Evolutionary conservation across 2,888 invertebrate species (phyloP).

Genomic region (Parnassius orleans): DNA sequence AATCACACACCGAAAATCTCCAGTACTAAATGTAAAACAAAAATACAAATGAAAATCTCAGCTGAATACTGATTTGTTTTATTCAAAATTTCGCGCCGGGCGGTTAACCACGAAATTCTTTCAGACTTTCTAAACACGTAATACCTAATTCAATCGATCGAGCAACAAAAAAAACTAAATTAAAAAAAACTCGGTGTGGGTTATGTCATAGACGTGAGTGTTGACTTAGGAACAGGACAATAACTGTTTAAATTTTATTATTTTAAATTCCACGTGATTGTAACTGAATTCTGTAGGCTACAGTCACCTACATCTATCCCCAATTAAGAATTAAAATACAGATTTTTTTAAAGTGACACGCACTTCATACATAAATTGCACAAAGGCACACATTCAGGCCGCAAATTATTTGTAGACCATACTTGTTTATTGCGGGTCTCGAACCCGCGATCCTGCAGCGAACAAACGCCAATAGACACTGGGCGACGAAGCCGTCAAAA

Average conservation of each 20-base stretch:
- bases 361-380: too few species aligned
- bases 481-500: too few species aligned
- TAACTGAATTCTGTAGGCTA: too few species aligned
- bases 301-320: too few species aligned
- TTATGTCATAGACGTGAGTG: slow-evolving; percentile 8
- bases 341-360: too few species aligned
- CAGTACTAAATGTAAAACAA: not conserved
- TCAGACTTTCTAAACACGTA: slow-evolving; percentile 21
- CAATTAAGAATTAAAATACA: too few species aligned
- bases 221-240: slow-evolving; percentile 3
- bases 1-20: too few species aligned
- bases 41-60: not conserved
- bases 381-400: too few species aligned
- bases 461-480: too few species aligned
- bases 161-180: slow-evolving; percentile 2
- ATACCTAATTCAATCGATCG: slow-evolving; percentile 9
- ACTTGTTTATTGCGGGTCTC: too few species aligned
- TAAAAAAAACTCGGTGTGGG: slow-evolving; percentile 1
- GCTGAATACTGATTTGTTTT: slow-evolving; percentile 3
- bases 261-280: not conserved
- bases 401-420: too few species aligned
- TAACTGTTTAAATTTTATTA: not conserved
- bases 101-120: slow-evolving; percentile 13
- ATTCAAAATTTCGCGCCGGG: not conserved
- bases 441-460: too few species aligned